A percentile compares a stretch with the other conserved stretches of the same genome.
These are phyloP conservation scores for Momotus momota DNA, from an alignment of 2,797 vertebrate genomes.

Conservation along the genomic window DNA sequence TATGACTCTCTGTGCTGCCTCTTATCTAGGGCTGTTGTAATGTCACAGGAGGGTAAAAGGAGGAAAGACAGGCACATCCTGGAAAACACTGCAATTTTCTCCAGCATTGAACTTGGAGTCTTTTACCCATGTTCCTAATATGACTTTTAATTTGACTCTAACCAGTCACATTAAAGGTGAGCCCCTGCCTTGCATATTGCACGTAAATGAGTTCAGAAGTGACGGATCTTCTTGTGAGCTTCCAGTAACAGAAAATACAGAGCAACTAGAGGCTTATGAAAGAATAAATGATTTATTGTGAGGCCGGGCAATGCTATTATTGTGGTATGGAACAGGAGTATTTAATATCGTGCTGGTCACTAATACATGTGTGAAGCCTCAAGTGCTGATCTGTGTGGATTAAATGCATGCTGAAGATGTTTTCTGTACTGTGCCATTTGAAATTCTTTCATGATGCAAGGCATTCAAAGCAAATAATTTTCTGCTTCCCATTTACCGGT, in stretches of 20 bases:
- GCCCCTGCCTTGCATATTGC: not conserved
- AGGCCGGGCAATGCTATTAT: not conserved
- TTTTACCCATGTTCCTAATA: not conserved
- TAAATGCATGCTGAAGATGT: slow-evolving; percentile 27
- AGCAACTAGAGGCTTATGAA: not conserved
- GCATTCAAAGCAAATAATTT: slow-evolving; percentile 59
- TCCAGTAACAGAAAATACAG: not conserved
- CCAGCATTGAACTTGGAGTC: not conserved
- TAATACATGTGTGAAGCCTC: not conserved
- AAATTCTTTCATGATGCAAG: slow-evolving; percentile 12
- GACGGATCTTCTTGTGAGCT: not conserved
- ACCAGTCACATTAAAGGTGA: not conserved
- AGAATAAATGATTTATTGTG: not conserved
- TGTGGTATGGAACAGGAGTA: not conserved
- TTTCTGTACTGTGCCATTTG: slow-evolving; percentile 27
- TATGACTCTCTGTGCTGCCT: not conserved
- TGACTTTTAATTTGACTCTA: not conserved
- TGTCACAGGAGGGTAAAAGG: not conserved
- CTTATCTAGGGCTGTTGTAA: not conserved
- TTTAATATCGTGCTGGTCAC: slow-evolving; percentile 10
- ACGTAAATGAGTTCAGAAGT: not conserved
- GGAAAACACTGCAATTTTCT: not conserved
- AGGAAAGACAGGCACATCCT: not conserved
- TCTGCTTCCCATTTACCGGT: slow-evolving; percentile 29
- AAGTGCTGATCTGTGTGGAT: not conserved